Conservation (phyloP, 1,140 invertebrate species). For the Tetramorium simillimum region DNA sequence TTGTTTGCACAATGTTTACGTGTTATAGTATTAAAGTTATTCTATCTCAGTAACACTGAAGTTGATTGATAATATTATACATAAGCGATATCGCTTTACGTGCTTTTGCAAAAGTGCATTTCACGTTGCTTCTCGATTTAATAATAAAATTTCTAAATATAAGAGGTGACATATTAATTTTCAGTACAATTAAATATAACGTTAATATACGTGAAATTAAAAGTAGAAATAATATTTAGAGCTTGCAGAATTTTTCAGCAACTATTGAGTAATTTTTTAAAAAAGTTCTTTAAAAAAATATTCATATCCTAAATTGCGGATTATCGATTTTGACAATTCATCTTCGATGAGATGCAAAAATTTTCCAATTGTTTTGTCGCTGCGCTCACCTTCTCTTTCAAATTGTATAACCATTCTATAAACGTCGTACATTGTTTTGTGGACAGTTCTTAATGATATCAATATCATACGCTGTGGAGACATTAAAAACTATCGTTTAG, state of each 20-base stretch:
- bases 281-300: not conserved
- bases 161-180: not conserved
- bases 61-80: not conserved
- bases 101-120: not conserved
- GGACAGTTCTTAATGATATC: slow-evolving; percentile 10
- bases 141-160: not conserved
- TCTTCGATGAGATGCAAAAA: not conserved
- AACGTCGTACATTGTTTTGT: not conserved
- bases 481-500: slow-evolving; percentile 12
- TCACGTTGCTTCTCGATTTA: not conserved
- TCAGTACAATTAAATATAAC: not conserved
- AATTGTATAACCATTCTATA: not conserved
- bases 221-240: not conserved
- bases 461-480: not conserved
- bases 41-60: not conserved
- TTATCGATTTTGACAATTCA: not conserved
- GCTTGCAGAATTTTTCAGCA: not conserved
- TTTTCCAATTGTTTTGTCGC: not conserved
- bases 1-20: slow-evolving; percentile 20
- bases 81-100: not conserved
- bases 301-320: not conserved
- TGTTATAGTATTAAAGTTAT: slow-evolving; percentile 7
- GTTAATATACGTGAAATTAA: not conserved
- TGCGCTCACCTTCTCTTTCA: too few species aligned
- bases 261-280: not conserved